Conservation (phyloP, 2,888 invertebrate species). For the Oscheius myriophilus region DNA sequence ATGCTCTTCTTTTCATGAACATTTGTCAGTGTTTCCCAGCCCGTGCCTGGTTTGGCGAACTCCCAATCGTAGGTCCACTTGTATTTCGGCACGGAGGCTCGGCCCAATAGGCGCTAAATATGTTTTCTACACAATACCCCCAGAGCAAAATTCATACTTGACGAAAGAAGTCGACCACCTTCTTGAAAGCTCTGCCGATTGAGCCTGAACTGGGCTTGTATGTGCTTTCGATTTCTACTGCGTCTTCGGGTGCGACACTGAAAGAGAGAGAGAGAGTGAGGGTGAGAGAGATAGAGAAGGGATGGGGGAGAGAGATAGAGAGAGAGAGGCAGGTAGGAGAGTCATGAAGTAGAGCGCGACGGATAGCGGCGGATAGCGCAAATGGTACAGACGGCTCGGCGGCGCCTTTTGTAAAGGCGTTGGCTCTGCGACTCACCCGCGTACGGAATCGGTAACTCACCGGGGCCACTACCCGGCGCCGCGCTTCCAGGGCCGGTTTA, state of each 20-base stretch:
- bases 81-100: conserved; percentile 7
- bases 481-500: too few species aligned
- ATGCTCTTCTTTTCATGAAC: conserved; percentile 33
- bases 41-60: conserved; percentile 36
- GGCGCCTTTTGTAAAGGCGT: too few species aligned
- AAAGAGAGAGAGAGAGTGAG: conserved; percentile 12
- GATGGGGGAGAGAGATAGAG: too few species aligned
- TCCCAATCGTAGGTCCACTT: conserved; percentile 53
- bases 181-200: conserved; percentile 38
- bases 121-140: background rate
- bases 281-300: too few species aligned
- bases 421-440: too few species aligned
- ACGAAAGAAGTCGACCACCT: conserved; percentile 45
- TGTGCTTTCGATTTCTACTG: conserved; percentile 46
- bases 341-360: too few species aligned
- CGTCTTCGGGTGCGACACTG: conserved; percentile 52
- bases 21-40: conserved; percentile 39
- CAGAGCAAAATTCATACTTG: conserved; percentile 22
- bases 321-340: too few species aligned
- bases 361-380: too few species aligned
- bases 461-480: too few species aligned
- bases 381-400: too few species aligned
- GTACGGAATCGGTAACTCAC: too few species aligned
- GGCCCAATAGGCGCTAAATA: conserved; percentile 18
- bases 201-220: conserved; percentile 49